Percentiles rank a stretch among this genome's conserved stretches.
Conservation (phyloP, 2,888 invertebrate species). For the Augiades crinisus region DNA sequence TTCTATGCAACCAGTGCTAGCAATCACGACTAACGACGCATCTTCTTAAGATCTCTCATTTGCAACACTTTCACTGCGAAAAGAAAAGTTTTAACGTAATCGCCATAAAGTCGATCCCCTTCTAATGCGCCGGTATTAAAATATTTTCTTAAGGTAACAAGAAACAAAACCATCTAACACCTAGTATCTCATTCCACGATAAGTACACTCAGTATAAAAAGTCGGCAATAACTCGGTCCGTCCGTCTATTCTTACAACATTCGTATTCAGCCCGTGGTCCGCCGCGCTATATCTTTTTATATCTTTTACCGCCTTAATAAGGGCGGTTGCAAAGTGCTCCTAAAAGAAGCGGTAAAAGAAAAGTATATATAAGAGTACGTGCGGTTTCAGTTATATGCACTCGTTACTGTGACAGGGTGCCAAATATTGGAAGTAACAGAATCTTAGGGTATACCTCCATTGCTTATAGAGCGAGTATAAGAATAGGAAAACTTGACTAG, state of each 20-base stretch:
- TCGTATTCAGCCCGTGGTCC: slow-evolving; percentile 64
- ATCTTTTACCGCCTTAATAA: slow-evolving; percentile 70
- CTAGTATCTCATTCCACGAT: slow-evolving; percentile 35
- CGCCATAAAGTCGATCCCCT: no score
- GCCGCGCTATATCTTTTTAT: slow-evolving; percentile 51
- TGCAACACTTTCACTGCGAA: no score
- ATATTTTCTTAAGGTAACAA: no score
- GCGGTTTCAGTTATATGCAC: slow-evolving; percentile 36
- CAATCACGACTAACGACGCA: no score
- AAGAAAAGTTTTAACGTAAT: no score
- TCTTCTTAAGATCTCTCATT: no score
- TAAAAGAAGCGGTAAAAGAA: slow-evolving; percentile 35
- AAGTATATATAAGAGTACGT: slow-evolving; percentile 11
- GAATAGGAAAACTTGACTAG: no score
- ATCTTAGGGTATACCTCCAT: no score
- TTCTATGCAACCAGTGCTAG: no score
- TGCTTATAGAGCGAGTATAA: no score
- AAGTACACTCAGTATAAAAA: slow-evolving; percentile 68
- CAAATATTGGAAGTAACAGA: slow-evolving; percentile 1
- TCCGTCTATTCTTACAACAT: slow-evolving; percentile 56
- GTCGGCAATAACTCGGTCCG: slow-evolving; percentile 56
- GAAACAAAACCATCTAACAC: not conserved
- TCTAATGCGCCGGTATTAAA: no score
- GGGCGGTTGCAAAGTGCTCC: slow-evolving; percentile 59
- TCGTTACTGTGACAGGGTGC: slow-evolving; percentile 32